Evolutionary conservation across 2,888 invertebrate species (phyloP), one percentile per base, ranked within the genome.

Genomic region (Synanthedon myopaeformis): DNA sequence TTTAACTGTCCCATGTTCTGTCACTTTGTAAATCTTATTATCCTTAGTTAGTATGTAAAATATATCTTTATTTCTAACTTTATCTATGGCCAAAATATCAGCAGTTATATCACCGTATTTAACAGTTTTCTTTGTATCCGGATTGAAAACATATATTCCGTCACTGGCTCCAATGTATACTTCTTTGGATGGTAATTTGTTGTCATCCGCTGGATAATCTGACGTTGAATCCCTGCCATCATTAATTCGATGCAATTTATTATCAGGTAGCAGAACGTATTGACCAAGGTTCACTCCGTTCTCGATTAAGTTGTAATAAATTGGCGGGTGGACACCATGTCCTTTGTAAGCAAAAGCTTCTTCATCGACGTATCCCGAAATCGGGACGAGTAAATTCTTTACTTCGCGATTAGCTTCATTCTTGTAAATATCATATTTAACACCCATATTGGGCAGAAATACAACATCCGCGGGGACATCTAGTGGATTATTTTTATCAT

Each of bases 41-140:
- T 45, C 53, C 3, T n/a, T 28, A 17, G 13, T 42, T 8, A 53
- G 28, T 13, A 17, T 50, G 17, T 35, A 53, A 23, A 53, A 28
- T 4, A 17, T 23, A 10, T 53, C 51, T 51, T 53, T 28, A 28
- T 28, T 17, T 6, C 42, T 10, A 3, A 53, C 53, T 53, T 53
- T 53, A 17, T 53, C 53, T 13, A 53, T 53, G 4, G 53, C 42
- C 19, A 23, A 49, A 4, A 53, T 50, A 4, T 53, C 35, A 23
- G 50, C 53, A 4, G 53, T 51, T n/a, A 53, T 42, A 5, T 12
- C 42, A 42, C 53, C 53, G 10, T 50, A 53, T 23, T 53, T 53
- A 6, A 11, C 14, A 28, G 35, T 8, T 3, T 13, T n/a, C 6
- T 42, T 4, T 11, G 45, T 51, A 6, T 42, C 50, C 11, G 35